Percentiles rank a stretch among this genome's conserved stretches.
phyloP scores from a whole-genome alignment of 1,140 invertebrate species.

The Geopemphigus sp. region DNA sequence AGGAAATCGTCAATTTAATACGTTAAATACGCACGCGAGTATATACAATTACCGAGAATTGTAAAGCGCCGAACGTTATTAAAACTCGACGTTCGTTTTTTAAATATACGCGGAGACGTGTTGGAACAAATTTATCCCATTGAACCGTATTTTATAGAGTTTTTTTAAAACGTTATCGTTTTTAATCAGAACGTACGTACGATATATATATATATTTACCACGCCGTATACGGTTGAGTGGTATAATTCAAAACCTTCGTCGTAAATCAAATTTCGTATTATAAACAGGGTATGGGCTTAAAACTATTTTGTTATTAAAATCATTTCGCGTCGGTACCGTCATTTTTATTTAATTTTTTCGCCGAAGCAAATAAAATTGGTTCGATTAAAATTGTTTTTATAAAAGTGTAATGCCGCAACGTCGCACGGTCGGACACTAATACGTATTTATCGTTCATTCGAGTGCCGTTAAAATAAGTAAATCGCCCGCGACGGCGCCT shows the following conservation, averaged over 20 bases:
- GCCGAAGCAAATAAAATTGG: background rate
- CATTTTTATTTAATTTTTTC: background rate
- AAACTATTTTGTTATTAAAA: conserved; percentile 25
- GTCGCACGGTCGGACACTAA: background rate
- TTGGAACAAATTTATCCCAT: background rate
- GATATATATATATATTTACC: too few relatives aligned
- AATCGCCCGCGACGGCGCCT: too few relatives aligned
- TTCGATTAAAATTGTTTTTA: background rate
- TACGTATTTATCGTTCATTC: background rate
- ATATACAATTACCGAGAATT: background rate
- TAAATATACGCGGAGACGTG: background rate
- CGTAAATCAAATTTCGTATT: background rate
- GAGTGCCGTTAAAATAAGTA: background rate
- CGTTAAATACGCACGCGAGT: too few relatives aligned
- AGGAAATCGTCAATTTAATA: too few relatives aligned
- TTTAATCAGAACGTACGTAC: background rate
- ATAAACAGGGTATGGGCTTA: background rate
- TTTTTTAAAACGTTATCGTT: background rate
- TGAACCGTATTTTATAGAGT: background rate
- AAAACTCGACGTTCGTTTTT: background rate
- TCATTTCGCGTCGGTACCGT: background rate
- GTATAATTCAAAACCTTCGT: conserved; percentile 3
- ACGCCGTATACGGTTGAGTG: background rate
- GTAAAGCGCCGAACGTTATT: background rate
- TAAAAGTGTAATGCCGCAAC: background rate